Base-by-base conservation (phyloP, 37 sponge, comb jelly and placozoan genomes). In the Eunapius fragilis region DNA sequence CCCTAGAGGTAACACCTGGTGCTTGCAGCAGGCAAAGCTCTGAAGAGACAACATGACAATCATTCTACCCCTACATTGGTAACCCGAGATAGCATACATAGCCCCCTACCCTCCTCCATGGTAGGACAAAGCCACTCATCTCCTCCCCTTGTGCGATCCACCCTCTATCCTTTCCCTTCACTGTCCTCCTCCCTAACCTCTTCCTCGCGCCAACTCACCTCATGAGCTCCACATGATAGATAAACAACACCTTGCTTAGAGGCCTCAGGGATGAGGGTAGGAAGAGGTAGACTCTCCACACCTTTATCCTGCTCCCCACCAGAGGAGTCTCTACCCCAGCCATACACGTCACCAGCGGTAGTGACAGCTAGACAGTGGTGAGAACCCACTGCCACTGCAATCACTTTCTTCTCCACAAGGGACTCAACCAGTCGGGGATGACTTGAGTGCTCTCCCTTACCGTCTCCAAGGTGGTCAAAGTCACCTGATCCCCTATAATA, bases 311-410 rank as follows among this genome's bases (percentile, higher is more conserved):
- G 87, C 72, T 84, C 77, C 74, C 93, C 92, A 24, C 88, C 86
- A 73, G 67, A 37, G 45, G 74, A 87, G 89, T 93, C 90, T 23
- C 36, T 75, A n/a, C 98, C 98, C 98, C 96, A 98, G 19, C 85
- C 90, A 77, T 82, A 89, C 31, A 98, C 86, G 24, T 89, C 84
- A 7, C 96, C 92, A 28, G 67, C 77, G 19, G 71, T 84, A 0
- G 98, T 91, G 27, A 95, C 86, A 4, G 80, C 87, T 0, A 87
- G 72, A 31, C 84, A 74, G 80, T 93, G 93, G 72, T 89, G 87
- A 19, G 68, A 34, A 0, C 96, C 98, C 14, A 91, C 94, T 22
- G 82, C 86, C 24, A 95, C 31, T 37, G 74, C 71, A 0, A 76
- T 67, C 25, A 98, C 90, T 33, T 75, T 74, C 67, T 88, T 50